Evolutionary conservation across 2,888 invertebrate genomes (phyloP).

Genomic region (Nemotelus nigrinus): DNA sequence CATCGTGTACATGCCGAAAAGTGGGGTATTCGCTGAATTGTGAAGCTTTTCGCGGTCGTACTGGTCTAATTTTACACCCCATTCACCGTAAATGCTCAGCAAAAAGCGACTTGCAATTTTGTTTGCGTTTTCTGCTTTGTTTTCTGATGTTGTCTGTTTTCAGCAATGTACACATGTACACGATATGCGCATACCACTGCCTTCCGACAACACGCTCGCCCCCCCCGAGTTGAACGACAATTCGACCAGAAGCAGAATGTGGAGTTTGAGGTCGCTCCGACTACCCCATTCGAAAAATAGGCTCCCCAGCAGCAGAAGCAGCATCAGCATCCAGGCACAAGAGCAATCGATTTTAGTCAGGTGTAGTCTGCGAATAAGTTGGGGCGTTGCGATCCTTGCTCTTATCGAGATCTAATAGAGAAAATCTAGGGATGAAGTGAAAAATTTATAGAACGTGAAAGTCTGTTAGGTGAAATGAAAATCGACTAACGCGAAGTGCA

Average conservation of each 20-base stretch:
- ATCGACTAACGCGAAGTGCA: slow-evolving; percentile 4
- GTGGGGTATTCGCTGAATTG: background rate
- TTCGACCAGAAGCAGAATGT: too few relatives aligned
- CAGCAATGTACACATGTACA: background rate
- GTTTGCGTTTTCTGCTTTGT: background rate
- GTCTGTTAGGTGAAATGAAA: slow-evolving; percentile 4
- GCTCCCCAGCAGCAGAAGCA: slow-evolving; percentile 34
- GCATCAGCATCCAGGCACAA: slow-evolving; percentile 51
- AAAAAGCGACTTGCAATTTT: background rate
- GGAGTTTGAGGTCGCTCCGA: too few relatives aligned
- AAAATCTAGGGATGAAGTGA: slow-evolving; percentile 44
- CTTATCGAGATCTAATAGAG: slow-evolving; percentile 2
- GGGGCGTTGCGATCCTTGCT: slow-evolving; percentile 55
- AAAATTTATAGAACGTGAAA: slow-evolving; percentile 27
- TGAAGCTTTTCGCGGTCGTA: background rate
- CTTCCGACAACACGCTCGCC: background rate
- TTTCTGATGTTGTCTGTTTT: background rate
- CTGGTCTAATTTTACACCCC: background rate
- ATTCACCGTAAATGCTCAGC: background rate
- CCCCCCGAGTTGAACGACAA: too few relatives aligned
- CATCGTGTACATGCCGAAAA: too few relatives aligned
- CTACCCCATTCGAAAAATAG: background rate
- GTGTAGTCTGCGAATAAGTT: slow-evolving; percentile 64
- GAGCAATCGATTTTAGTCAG: slow-evolving; percentile 59
- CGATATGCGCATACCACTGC: slow-evolving; percentile 24